Evolutionary conservation across 2,888 invertebrate genomes (phyloP).

Genomic region (Aricia artaxerxes): DNA sequence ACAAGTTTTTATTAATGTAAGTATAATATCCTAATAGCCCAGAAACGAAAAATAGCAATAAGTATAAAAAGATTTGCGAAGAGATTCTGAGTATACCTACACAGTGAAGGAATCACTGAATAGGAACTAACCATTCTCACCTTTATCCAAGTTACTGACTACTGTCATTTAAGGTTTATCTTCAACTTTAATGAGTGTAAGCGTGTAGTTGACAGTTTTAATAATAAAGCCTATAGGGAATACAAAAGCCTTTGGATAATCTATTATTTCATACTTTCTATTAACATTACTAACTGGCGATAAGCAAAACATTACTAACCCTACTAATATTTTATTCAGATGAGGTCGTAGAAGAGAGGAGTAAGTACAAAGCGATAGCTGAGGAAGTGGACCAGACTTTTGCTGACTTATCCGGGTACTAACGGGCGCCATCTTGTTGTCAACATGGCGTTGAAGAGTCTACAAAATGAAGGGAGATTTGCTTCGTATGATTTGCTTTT

Average conservation of each 20-base stretch:
- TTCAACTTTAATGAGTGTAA: too few relatives aligned
- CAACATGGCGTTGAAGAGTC: slow-evolving; percentile 39
- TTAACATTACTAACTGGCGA: slow-evolving; percentile 40
- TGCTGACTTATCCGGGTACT: slow-evolving; percentile 96
- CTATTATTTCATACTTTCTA: not conserved
- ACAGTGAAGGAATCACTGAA: too few relatives aligned
- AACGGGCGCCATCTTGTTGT: slow-evolving; percentile 58
- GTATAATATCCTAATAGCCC: not conserved
- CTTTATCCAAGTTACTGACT: not conserved
- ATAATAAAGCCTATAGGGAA: not conserved
- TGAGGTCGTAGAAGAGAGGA: slow-evolving; percentile 93
- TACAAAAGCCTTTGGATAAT: not conserved
- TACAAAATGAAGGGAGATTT: slow-evolving; percentile 39
- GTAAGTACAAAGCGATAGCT: slow-evolving; percentile 98
- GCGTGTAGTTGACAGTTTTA: not conserved
- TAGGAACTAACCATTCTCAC: not conserved
- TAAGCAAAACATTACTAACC: not conserved
- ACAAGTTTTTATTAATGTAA: not conserved
- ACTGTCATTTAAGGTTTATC: too few relatives aligned
- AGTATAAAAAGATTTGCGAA: not conserved
- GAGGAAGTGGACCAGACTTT: slow-evolving; percentile 98
- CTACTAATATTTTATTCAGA: slow-evolving; percentile 82
- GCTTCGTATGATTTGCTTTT: slow-evolving; percentile 43
- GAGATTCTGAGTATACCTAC: too few relatives aligned
- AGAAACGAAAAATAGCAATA: not conserved